Evolutionary conservation across 2,797 vertebrate species (phyloP), one percentile per base, ranked within the genome.

Genomic region (Amniataba percoides): DNA sequence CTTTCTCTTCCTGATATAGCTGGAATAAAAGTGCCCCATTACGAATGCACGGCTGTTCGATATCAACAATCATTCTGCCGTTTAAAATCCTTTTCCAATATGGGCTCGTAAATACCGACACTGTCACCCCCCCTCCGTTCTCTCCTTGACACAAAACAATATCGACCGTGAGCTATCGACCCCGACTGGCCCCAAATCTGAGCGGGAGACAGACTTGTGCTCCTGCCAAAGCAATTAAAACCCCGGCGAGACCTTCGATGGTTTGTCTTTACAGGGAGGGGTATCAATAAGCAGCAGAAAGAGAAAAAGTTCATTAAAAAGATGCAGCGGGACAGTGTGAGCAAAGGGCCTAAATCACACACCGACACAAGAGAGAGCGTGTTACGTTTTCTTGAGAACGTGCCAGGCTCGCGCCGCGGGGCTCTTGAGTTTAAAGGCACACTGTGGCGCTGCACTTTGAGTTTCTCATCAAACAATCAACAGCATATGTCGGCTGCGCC

Each of bases 171-270:
- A 56, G 86, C 70, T 48, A 92, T 93, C 78, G 89, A 92, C 79
- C 88, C 59, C 2, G 36, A 21, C 70, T 13, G 78, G 60, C 77
- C 81, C 83, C 75, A 80, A 86, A 91, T 85, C 87, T 78, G 85
- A 71, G 78, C 73, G 36, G 71, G 72, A 83, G 83, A 62, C 74
- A 65, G 58, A 81, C 71, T 79, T 76, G 71, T 71, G 76, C 67
- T 82, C 36, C 71, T 69, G 90, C 88, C 90, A 88, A 92, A 74
- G 81, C 87, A 84, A 93, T 92, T 93, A 93, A 89, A 87, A 71
- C 59, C 58, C 77, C 62, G 5, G 49, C 5, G 51, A 74, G 87
- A 72, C 86, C 70, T 65, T 74, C 7, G 18, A n/a, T 15, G 66
- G 68, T 80, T 87, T 71, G 82, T 84, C 77, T 87, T 78, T 55